phyloP scores from a whole-genome alignment of 2,888 invertebrate genomes.

The Laothoe populi region DNA sequence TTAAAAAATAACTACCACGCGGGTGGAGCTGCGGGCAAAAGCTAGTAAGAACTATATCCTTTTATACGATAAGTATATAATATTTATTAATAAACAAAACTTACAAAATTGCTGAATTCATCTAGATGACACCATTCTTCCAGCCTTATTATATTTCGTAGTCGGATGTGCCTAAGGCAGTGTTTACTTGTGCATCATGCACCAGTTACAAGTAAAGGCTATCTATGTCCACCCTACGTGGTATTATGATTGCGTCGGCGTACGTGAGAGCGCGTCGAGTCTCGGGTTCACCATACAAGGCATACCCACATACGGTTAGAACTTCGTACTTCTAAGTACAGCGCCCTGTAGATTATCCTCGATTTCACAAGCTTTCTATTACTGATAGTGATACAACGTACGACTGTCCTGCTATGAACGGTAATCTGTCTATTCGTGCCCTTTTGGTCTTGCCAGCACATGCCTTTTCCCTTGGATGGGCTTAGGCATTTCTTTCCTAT shows the following conservation, averaged over 20 bases:
- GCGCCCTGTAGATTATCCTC: slow-evolving; percentile 54
- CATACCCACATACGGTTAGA: slow-evolving; percentile 55
- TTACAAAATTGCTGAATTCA: too few relatives aligned
- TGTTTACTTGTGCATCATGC: too few relatives aligned
- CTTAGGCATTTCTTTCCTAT: not conserved
- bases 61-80: too few relatives aligned
- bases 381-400: not conserved
- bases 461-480: not conserved
- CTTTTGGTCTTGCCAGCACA: not conserved
- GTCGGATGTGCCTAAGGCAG: too few relatives aligned
- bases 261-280: slow-evolving; percentile 67
- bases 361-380: slow-evolving; percentile 64
- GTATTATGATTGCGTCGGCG: slow-evolving; percentile 44
- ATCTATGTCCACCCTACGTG: not conserved
- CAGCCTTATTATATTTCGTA: too few relatives aligned
- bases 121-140: too few relatives aligned
- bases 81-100: too few relatives aligned
- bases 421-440: not conserved
- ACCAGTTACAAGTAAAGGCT: too few relatives aligned
- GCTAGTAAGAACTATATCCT: too few relatives aligned
- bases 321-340: slow-evolving; percentile 40
- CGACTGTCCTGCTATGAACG: not conserved
- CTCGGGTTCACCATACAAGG: slow-evolving; percentile 62
- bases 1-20: too few relatives aligned
- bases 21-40: too few relatives aligned